Percentiles rank a stretch among this genome's conserved stretches.
Conservation (phyloP, 2,888 invertebrate species). For the Brenthis daphne region DNA sequence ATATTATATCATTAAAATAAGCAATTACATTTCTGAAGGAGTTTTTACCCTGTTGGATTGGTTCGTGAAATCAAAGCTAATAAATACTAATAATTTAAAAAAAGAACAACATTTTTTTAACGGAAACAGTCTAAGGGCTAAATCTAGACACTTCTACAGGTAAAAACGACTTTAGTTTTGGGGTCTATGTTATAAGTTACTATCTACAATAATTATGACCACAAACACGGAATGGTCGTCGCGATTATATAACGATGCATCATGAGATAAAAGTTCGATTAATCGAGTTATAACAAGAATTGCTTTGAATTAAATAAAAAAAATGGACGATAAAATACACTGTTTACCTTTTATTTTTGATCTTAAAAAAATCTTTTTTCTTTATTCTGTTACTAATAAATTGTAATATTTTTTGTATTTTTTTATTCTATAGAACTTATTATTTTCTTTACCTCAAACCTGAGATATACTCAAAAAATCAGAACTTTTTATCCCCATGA, state of each 20-base stretch:
- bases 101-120: constrained; percentile 7
- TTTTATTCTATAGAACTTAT: too few species aligned
- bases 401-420: too few species aligned
- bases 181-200: constrained; percentile 30
- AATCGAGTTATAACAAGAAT: too few species aligned
- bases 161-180: constrained; percentile 31
- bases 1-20: constrained; percentile 34
- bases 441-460: too few species aligned
- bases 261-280: constrained; percentile 1
- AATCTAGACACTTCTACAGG: constrained; percentile 30
- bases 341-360: too few species aligned
- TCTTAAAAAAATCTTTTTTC: too few species aligned
- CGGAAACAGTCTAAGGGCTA: constrained; percentile 17
- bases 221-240: constrained; percentile 21
- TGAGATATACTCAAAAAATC: neutral
- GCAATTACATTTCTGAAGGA: constrained; percentile 22
- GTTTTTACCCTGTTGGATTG: constrained; percentile 39
- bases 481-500: constrained; percentile 6
- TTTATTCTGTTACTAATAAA: too few species aligned
- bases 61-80: constrained; percentile 22
- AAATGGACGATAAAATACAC: neutral
- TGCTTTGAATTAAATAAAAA: neutral
- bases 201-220: constrained; percentile 31
- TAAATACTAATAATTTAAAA: constrained; percentile 3
- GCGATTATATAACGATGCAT: constrained; percentile 21